Base-by-base conservation (phyloP, 2,113 vertebrate genomes). In the Catharus minimus region DNA sequence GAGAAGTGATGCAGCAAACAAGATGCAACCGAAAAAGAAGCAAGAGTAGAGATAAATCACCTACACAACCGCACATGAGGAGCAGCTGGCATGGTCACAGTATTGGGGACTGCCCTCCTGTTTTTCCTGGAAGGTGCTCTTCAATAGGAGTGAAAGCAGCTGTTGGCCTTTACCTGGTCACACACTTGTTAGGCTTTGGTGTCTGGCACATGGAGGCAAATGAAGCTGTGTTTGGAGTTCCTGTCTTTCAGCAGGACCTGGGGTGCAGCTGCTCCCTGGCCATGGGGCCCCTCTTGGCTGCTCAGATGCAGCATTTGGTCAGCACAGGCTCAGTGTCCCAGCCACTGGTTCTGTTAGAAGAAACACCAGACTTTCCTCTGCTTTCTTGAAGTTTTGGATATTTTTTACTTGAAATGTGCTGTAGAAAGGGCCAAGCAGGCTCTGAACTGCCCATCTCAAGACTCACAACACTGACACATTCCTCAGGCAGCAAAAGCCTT, bases 381-480 rank as follows among this genome's bases (percentile, higher is more conserved):
- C 19, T 80, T 88, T 72, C 44, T 47, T 43, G 27, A 68, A 43
- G 12, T 33, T 57, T 60, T 36, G 44, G 62, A 7, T 13, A 46
- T 67, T 85, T 65, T 82, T 15, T 11, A 26, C n/a, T 73, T 72
- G 58, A 53, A 88, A 65, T 61, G 28, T 65, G 38, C 62, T 68
- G 22, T 49, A 60, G 67, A 46, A 88, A 41, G 23, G 82, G 75
- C 58, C n/a, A 52, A 79, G 64, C n/a, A 80, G n/a, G 16, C 79
- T 71, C 64, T 46, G 47, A 75, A 44, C 15, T 56, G 24, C 24
- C 36, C 11, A 4, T 38, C 62, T 56, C 23, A 16, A 36, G 49
- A 10, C 19, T 53, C 22, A 3, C 1, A 8, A 16, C 0, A 2
- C 74, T 4, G 4, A 32, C 19, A 7, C 0, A 0, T 64, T 75